A percentile compares a stretch with the other conserved stretches of the same genome.
Conservation (phyloP, 2,888 invertebrate genomes). For the Drosophila merina region DNA sequence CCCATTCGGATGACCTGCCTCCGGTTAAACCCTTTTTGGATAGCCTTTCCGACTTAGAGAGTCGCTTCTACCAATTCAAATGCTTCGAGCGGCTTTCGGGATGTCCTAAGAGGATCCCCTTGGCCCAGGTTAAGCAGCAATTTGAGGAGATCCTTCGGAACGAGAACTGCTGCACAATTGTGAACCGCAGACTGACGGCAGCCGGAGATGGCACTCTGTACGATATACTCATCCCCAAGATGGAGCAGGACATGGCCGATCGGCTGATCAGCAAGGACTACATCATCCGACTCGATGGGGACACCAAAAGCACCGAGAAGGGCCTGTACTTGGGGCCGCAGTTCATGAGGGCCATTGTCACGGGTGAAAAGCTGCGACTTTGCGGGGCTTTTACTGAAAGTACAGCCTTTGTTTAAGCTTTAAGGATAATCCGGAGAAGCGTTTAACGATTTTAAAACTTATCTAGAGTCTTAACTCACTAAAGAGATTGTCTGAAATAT, state of each 20-base stretch:
- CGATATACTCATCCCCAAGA: constrained; percentile 61
- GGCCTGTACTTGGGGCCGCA: constrained; percentile 80
- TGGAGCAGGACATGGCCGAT: constrained; percentile 58
- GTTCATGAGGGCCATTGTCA: constrained; percentile 86
- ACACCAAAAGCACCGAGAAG: constrained; percentile 59
- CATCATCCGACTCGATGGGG: constrained; percentile 84
- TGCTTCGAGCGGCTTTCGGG: constrained; percentile 76
- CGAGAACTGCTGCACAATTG: constrained; percentile 62
- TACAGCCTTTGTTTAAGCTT: constrained; percentile 86
- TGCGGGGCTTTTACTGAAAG: constrained; percentile 93
- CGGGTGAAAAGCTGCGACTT: constrained; percentile 88
- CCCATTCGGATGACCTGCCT: constrained; percentile 59
- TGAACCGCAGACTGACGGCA: constrained; percentile 49
- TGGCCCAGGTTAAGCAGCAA: constrained; percentile 57
- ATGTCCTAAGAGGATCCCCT: constrained; percentile 37
- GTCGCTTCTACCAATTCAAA: constrained; percentile 79
- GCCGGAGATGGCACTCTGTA: constrained; percentile 45
- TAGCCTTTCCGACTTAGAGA: constrained; percentile 73
- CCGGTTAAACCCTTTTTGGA: constrained; percentile 49
- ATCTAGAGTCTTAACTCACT: neutral
- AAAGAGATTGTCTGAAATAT: neutral
- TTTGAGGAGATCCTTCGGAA: constrained; percentile 71
- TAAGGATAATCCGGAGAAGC: constrained; percentile 33
- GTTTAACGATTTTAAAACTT: no score
- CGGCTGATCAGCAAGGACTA: constrained; percentile 84